Percentiles rank a stretch among this genome's conserved stretches.
Evolutionary conservation across 2,113 vertebrate species (phyloP).

Genomic region (Chloropsis hardwickii): DNA sequence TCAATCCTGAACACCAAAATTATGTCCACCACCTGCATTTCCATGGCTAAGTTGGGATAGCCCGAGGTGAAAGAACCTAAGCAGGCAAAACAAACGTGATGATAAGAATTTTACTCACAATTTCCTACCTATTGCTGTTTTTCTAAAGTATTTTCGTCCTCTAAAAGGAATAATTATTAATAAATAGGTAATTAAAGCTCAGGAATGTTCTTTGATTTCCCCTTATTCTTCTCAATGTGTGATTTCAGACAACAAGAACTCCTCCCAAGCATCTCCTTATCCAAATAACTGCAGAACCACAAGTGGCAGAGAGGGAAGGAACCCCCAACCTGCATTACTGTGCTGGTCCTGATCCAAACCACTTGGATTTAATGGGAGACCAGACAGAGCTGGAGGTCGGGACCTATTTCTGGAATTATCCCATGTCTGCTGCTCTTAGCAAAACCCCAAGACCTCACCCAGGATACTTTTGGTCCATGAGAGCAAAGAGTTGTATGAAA

Average conservation of each 20-base stretch:
- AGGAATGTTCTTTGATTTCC: neutral
- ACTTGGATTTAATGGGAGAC: neutral
- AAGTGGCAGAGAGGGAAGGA: neutral
- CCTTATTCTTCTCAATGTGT: neutral
- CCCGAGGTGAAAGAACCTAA: neutral
- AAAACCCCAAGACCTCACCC: constrained; percentile 6
- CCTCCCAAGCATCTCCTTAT: neutral
- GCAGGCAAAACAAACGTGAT: neutral
- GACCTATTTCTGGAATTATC: neutral
- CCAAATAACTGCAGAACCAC: neutral
- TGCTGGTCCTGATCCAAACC: neutral
- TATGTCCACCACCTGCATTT: neutral
- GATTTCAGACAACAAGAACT: neutral
- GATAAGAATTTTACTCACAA: neutral
- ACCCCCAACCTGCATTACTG: rapidly evolving
- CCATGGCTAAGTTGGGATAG: neutral
- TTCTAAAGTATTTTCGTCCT: neutral
- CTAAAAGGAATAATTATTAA: neutral
- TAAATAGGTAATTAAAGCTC: neutral
- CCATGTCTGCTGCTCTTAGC: neutral
- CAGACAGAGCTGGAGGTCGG: neutral
- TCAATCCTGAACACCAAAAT: neutral
- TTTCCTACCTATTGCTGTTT: neutral
- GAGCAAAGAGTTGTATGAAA: neutral
- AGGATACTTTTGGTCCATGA: neutral